Evolutionary conservation across 30 jellyfish, hydroid and myxozoan species (phyloP), one percentile per base, ranked within the genome.

Genomic region (Nemopilema nomurai): DNA sequence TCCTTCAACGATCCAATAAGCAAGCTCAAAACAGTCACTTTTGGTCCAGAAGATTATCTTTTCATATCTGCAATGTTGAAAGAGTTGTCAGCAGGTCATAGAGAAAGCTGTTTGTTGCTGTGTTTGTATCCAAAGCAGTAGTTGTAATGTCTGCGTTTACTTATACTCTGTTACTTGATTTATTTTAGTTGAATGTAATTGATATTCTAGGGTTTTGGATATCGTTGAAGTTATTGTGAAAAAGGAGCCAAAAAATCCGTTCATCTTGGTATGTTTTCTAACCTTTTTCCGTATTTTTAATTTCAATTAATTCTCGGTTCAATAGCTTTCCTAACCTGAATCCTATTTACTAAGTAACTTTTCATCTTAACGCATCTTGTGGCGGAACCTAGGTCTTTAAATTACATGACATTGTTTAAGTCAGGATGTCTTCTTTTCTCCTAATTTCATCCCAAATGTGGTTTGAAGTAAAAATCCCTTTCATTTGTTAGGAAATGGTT

Each of bases 161-260:
- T n/a, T n/a, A n/a, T n/a, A n/a, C n/a, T n/a, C n/a, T n/a, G n/a
- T n/a, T n/a, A n/a, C n/a, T n/a, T n/a, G n/a, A n/a, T n/a, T n/a
- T n/a, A n/a, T n/a, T n/a, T n/a, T n/a, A n/a, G n/a, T n/a, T n/a
- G n/a, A n/a, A n/a, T n/a, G n/a, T n/a, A 29, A 13, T n/a, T 26
- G 20, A 0, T 21, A 31, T 69, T 70, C 22, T 51, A 89, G 99
- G 29, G 97, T 94, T 7, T 79, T 94, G 51, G 99, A 94, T 53
- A 77, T 94, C 13, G 84, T 89, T 28, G 99, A 89, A 70, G 78
- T 91, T 27, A 72, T 94, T 29, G 89, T 89, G 30, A 89, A 90
- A 69, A 86, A 89, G 70, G 95, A 85, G 53, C 94, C 99, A 64
- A 79, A 73, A 49, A 92, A 81, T 74, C 87, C 82, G 24, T 80